Percentiles rank a stretch among this genome's conserved stretches.
phyloP scores from a whole-genome alignment of 2,888 invertebrate species.

The Laothoe populi region DNA sequence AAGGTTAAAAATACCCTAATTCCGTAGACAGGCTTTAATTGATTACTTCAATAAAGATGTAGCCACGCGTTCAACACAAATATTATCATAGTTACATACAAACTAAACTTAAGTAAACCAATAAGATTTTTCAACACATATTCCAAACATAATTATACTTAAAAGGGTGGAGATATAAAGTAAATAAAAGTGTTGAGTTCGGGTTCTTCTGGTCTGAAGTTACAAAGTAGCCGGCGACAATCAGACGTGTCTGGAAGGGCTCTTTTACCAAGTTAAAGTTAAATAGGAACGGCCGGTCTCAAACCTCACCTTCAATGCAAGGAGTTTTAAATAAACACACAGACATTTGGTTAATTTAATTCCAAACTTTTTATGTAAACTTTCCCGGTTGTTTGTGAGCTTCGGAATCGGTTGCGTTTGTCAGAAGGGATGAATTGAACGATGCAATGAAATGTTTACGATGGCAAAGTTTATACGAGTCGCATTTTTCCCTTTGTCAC shows the following conservation, averaged over 20 bases:
- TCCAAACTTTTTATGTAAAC: slow-evolving; percentile 22
- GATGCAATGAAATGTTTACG: background rate
- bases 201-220: slow-evolving; percentile 8
- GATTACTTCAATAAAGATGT: too few relatives aligned
- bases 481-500: too few relatives aligned
- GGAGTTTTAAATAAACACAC: slow-evolving; percentile 23
- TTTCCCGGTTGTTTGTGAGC: slow-evolving; percentile 8
- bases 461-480: too few relatives aligned
- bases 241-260: slow-evolving; percentile 15
- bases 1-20: too few relatives aligned
- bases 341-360: slow-evolving; percentile 25
- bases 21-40: too few relatives aligned
- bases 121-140: background rate
- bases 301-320: background rate
- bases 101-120: background rate
- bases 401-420: slow-evolving; percentile 11
- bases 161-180: slow-evolving; percentile 16
- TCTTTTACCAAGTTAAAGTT: slow-evolving; percentile 36
- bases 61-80: too few relatives aligned
- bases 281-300: slow-evolving; percentile 34
- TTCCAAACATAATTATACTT: background rate
- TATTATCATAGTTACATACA: background rate
- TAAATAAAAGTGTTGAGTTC: slow-evolving; percentile 6
- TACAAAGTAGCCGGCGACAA: slow-evolving; percentile 23
- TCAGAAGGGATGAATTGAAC: background rate